These are phyloP conservation scores for Archivesica marissinica DNA, from an alignment of 1,140 invertebrate species.

Conservation along the genomic window DNA sequence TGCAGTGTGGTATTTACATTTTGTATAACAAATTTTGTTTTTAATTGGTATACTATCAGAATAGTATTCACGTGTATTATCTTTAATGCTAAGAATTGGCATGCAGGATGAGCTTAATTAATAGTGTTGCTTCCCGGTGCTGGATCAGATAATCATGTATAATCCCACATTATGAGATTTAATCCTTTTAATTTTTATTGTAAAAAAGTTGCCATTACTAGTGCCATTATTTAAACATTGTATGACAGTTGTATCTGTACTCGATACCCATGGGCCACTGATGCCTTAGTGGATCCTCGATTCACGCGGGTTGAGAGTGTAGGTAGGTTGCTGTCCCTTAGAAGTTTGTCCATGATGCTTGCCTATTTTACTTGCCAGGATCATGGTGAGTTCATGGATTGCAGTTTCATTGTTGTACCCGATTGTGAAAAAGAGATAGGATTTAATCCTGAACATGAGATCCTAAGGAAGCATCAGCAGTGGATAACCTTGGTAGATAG, in stretches of 20 bases:
- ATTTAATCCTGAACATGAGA: not conserved
- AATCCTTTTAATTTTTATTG: too few relatives aligned
- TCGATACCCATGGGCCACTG: not conserved
- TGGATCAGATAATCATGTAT: too few relatives aligned
- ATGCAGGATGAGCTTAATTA: too few relatives aligned
- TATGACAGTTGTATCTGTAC: not conserved
- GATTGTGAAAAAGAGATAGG: not conserved
- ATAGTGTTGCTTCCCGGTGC: too few relatives aligned
- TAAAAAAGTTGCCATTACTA: too few relatives aligned
- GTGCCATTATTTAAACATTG: not conserved
- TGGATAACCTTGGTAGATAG: not conserved
- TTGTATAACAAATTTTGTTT: too few relatives aligned
- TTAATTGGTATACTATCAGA: too few relatives aligned
- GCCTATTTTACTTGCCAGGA: slow-evolving; percentile 4
- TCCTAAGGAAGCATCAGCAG: not conserved
- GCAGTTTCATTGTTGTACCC: slow-evolving; percentile 1
- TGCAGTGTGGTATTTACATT: too few relatives aligned
- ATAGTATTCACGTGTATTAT: too few relatives aligned
- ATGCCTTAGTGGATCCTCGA: not conserved
- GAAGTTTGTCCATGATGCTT: not conserved
- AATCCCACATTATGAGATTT: too few relatives aligned
- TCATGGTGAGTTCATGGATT: not conserved
- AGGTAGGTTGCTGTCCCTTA: not conserved
- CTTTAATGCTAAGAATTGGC: too few relatives aligned
- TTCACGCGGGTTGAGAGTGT: slow-evolving; percentile 4